A percentile compares a stretch with the other conserved stretches of the same genome.
Conservation (phyloP, 2,113 vertebrate species). For the Salvelinus fontinalis region DNA sequence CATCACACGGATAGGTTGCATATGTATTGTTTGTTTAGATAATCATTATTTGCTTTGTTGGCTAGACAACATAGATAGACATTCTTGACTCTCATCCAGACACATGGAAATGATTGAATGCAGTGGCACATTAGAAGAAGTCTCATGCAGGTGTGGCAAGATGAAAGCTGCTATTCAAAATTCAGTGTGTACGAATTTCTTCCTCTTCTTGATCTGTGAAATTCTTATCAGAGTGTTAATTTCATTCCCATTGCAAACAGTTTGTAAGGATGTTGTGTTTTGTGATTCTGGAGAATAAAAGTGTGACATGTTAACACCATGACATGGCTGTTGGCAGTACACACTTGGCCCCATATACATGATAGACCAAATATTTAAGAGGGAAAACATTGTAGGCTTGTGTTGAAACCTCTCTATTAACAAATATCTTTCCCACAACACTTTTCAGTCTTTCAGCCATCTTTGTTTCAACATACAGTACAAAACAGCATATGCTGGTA, state of each 20-base stretch:
- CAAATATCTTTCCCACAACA: background rate
- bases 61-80: too few species aligned
- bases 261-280: background rate
- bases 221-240: background rate
- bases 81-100: too few species aligned
- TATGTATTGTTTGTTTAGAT: too few species aligned
- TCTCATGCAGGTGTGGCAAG: slow-evolving; percentile 30
- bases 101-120: too few species aligned
- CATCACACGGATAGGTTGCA: too few species aligned
- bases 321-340: slow-evolving; percentile 47
- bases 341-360: slow-evolving; percentile 66
- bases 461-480: background rate
- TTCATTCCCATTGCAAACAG: background rate
- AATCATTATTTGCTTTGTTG: too few species aligned
- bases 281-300: background rate
- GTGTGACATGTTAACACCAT: slow-evolving; percentile 55
- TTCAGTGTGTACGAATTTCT: too few species aligned
- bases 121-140: too few species aligned
- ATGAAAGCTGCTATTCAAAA: background rate
- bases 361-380: slow-evolving; percentile 67
- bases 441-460: background rate
- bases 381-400: slow-evolving; percentile 10
- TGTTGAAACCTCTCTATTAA: background rate
- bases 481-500: background rate
- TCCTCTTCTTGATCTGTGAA: background rate